Evolutionary conservation across 2,113 vertebrate species (phyloP), one percentile per base, ranked within the genome.

Genomic region (Campylorhamphus procurvoides): DNA sequence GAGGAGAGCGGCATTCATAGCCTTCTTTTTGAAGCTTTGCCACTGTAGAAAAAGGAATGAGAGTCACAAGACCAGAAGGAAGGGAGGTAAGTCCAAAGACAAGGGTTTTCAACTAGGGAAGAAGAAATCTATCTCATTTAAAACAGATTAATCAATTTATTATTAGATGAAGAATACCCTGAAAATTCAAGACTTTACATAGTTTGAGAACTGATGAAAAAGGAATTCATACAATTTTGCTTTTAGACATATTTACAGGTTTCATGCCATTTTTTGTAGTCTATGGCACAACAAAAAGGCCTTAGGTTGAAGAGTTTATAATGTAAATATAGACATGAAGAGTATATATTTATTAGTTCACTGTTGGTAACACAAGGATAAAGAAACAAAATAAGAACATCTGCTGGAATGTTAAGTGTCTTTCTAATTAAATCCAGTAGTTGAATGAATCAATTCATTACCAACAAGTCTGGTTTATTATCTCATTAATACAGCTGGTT

Each of bases 391-490:
- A 92, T 85, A 95, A 96, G 96, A 97, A 97, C 95, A 97, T 96
- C 95, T 98, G 92, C 84, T 96, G 94, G 90, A 93, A 97, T 95
- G 87, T 96, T 97, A 97, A 97, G 87, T 91, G 82, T 96, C 92
- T 97, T 96, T 96, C 96, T 97, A 97, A 97, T 97, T 97, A 97
- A 98, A 98, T 93, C 63, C 72, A 97, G 96, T 92, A 95, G 97
- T 80, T 97, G 95, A 97, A 97, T 96, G 87, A 97, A 97, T 97
- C 92, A 96, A 96, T 96, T 97, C 47, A 97, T 97, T 97, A 97
- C 82, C 84, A 96, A 84, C 82, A 96, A 93, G 91, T 84, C 91
- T 96, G 83, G 77, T 89, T 97, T 97, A 96, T 96, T 97, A 97
- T 97, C 94, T 96, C 89, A 97, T 97, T 96, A 97, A 98, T 96